Evolutionary conservation across 2,797 vertebrate genomes (phyloP).

Genomic region (Aratinga solstitialis): DNA sequence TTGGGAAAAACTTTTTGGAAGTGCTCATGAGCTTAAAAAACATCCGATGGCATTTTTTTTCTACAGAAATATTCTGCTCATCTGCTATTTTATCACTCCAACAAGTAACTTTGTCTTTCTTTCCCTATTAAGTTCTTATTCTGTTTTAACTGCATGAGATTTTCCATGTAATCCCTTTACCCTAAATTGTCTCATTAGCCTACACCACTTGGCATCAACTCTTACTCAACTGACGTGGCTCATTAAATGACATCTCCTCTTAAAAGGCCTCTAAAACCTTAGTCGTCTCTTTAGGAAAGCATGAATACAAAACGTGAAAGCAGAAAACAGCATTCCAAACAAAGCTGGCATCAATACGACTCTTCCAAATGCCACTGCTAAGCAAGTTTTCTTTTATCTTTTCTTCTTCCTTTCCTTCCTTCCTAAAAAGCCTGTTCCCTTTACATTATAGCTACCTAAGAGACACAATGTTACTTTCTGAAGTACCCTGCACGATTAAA

Average conservation of each 20-base stretch:
- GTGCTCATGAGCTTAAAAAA: not conserved
- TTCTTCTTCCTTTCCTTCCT: not conserved
- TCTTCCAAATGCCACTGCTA: not conserved
- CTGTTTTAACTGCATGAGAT: not conserved
- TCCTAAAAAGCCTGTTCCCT: not conserved
- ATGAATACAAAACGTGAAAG: not conserved
- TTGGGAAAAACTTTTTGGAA: not conserved
- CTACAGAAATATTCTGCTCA: not conserved
- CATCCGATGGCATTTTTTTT: not conserved
- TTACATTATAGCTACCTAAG: not conserved
- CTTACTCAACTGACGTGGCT: slow-evolving; percentile 9
- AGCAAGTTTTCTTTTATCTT: not conserved
- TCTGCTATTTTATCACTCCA: not conserved
- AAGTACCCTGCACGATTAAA: not conserved
- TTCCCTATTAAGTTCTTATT: not conserved
- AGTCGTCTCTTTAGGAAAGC: not conserved
- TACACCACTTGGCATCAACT: not conserved
- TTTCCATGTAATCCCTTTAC: slow-evolving; percentile 8
- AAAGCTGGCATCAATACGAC: not conserved
- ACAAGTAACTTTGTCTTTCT: not conserved
- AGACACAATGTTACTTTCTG: not conserved
- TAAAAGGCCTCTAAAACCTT: not conserved
- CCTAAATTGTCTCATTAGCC: slow-evolving; percentile 15
- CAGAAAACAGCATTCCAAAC: not conserved
- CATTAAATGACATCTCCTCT: slow-evolving; percentile 4